Conservation (phyloP, 2,797 vertebrate genomes). For the Halcyon badia region DNA sequence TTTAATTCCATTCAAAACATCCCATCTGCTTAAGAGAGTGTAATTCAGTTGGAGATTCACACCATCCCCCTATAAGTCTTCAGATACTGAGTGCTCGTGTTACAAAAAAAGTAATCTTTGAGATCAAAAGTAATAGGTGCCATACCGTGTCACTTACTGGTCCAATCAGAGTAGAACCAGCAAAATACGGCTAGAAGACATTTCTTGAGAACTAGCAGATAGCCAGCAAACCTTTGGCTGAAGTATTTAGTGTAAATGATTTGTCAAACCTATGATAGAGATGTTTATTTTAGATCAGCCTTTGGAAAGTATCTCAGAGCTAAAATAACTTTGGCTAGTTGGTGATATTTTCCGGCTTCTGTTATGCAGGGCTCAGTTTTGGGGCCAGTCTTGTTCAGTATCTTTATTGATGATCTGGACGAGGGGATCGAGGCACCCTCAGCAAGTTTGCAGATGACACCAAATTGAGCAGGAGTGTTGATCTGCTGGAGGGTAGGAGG, state of each 20-base stretch:
- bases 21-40: background rate
- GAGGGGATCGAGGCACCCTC: too few relatives aligned
- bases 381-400: too few relatives aligned
- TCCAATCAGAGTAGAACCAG: background rate
- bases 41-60: background rate
- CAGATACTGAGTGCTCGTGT: background rate
- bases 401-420: too few relatives aligned
- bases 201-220: background rate
- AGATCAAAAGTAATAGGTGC: background rate
- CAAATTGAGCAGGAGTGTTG: too few relatives aligned
- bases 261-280: background rate
- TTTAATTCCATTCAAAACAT: background rate
- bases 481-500: too few relatives aligned
- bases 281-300: background rate
- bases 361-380: too few relatives aligned
- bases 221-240: background rate
- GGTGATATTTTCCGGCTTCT: background rate
- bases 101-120: rapidly evolving
- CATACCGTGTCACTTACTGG: background rate
- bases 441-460: too few relatives aligned
- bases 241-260: background rate
- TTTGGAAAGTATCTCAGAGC: background rate
- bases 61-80: background rate
- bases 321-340: background rate
- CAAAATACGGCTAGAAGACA: background rate